Evolutionary conservation across 2,888 invertebrate species (phyloP).

Genomic region (Germaria angustata): DNA sequence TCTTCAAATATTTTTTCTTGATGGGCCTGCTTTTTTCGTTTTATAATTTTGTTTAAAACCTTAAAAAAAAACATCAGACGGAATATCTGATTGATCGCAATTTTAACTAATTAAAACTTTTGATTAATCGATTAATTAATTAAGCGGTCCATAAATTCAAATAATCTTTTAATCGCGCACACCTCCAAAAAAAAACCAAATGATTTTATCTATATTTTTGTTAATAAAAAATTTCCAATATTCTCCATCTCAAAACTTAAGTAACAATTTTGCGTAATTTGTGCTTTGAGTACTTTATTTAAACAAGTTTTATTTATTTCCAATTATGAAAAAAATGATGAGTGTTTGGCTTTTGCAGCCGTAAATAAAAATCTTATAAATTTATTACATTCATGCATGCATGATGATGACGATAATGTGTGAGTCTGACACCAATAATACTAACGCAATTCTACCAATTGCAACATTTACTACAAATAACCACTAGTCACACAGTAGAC

Average conservation of each 20-base stretch:
- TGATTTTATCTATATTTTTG: neutral
- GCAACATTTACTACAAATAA: slow-evolving; percentile 63
- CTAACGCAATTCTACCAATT: slow-evolving; percentile 62
- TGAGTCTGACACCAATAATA: slow-evolving; percentile 32
- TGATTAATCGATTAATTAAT: too few relatives aligned
- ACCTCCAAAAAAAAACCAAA: too few relatives aligned
- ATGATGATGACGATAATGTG: slow-evolving; percentile 30
- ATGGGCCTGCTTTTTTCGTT: too few relatives aligned
- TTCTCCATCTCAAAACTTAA: slow-evolving; percentile 19
- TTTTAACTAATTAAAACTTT: too few relatives aligned
- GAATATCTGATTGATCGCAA: too few relatives aligned
- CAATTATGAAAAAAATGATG: neutral
- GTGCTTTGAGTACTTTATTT: slow-evolving; percentile 19
- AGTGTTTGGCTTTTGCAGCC: neutral
- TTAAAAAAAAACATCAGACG: too few relatives aligned
- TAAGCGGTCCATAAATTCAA: too few relatives aligned
- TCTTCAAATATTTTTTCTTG: too few relatives aligned
- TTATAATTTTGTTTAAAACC: too few relatives aligned
- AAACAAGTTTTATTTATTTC: slow-evolving; percentile 42
- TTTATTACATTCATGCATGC: slow-evolving; percentile 48
- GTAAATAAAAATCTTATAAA: slow-evolving; percentile 36
- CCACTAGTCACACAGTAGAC: slow-evolving; percentile 29
- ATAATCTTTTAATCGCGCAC: neutral
- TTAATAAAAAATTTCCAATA: neutral
- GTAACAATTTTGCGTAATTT: slow-evolving; percentile 57